A percentile compares a stretch with the other conserved stretches of the same genome.
These are phyloP conservation scores for Drosophila novamexicana DNA, from an alignment of 1,140 invertebrate species.

Conservation along the genomic window DNA sequence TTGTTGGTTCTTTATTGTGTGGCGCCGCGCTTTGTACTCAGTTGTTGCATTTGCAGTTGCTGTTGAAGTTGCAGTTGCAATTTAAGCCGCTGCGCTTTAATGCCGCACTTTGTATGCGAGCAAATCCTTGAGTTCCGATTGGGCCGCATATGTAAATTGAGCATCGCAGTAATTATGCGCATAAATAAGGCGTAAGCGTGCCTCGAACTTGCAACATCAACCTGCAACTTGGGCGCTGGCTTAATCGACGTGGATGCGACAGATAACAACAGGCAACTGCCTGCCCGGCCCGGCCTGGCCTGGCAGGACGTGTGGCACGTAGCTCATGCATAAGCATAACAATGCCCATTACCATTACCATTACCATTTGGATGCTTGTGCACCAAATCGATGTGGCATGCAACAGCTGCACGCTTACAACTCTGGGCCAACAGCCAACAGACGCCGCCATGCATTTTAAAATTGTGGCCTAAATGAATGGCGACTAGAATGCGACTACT, in stretches of 20 bases:
- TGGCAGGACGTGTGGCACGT: conserved; percentile 31
- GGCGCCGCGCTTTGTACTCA: conserved; percentile 29
- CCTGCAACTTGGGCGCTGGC: conserved; percentile 13
- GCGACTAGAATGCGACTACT: background rate
- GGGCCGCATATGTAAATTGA: conserved; percentile 70
- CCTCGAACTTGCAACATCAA: conserved; percentile 6
- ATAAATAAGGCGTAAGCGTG: conserved; percentile 64
- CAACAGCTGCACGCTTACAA: conserved; percentile 74
- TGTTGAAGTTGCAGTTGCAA: conserved; percentile 3
- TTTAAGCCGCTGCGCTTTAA: conserved; percentile 38
- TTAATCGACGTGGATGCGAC: conserved; percentile 52
- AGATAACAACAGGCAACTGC: conserved; percentile 45
- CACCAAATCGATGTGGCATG: conserved; percentile 68
- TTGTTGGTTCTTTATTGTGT: conserved; percentile 46
- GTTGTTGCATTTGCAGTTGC: background rate
- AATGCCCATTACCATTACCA: conserved; percentile 56
- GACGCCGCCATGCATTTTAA: conserved; percentile 56
- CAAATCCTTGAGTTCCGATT: conserved; percentile 61
- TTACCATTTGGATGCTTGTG: conserved; percentile 16
- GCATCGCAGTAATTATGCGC: conserved; percentile 64
- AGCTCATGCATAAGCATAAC: conserved; percentile 79
- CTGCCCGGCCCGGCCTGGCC: conserved; percentile 7
- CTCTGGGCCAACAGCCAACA: conserved; percentile 24
- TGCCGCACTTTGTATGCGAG: conserved; percentile 61
- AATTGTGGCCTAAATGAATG: conserved; percentile 55